Evolutionary conservation across 1,140 invertebrate genomes (phyloP).

Genomic region (Drosophila ohnishii): DNA sequence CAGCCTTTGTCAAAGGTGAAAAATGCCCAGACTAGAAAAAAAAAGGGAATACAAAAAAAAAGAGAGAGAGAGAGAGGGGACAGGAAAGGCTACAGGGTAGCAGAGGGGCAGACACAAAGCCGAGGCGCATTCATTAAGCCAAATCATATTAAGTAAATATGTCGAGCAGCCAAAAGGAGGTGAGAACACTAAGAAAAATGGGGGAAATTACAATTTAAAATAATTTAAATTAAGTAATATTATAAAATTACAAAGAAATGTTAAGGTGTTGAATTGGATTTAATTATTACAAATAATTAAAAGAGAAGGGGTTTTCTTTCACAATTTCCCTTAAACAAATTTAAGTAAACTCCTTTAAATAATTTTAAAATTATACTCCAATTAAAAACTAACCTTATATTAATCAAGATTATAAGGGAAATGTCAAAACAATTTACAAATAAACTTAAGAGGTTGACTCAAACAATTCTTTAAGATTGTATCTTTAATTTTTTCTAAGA

Average conservation of each 20-base stretch:
- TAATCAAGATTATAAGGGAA: not conserved
- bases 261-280: not conserved
- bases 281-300: no score
- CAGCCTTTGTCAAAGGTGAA: slow-evolving; percentile 74
- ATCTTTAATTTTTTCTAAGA: no score
- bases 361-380: not conserved
- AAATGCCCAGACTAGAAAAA: slow-evolving; percentile 50
- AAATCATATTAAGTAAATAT: slow-evolving; percentile 74
- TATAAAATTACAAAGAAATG: not conserved
- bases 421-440: no score
- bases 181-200: slow-evolving; percentile 5
- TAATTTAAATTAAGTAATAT: not conserved
- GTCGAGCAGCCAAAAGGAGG: slow-evolving; percentile 40
- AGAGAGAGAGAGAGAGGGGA: slow-evolving; percentile 1
- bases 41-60: slow-evolving; percentile 2
- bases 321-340: no score
- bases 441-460: no score
- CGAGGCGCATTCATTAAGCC: slow-evolving; percentile 66
- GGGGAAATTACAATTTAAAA: not conserved
- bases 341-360: no score
- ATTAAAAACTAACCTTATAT: not conserved
- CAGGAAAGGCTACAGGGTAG: slow-evolving; percentile 19
- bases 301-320: no score
- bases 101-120: slow-evolving; percentile 41
- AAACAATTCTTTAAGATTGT: no score